Evolutionary conservation across 2,113 vertebrate genomes (phyloP).

Genomic region (Pongo pygmaeus): DNA sequence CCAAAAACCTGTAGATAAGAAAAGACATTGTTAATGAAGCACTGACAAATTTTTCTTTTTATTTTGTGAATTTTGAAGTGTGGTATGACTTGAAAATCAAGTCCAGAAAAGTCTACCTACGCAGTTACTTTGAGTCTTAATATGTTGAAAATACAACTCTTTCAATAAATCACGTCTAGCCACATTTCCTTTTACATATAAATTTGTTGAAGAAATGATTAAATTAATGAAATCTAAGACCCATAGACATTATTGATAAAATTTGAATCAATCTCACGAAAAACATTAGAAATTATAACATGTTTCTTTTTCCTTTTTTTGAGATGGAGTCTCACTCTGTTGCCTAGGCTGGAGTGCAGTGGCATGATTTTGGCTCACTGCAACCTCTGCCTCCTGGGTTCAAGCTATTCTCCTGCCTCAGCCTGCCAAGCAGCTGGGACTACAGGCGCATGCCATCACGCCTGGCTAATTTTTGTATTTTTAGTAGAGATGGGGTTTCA

Average conservation of each 20-base stretch:
- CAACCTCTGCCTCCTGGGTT: too few species aligned
- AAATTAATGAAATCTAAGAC: constrained; percentile 25
- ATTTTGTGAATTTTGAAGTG: background rate
- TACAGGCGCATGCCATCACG: too few species aligned
- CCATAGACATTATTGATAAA: background rate
- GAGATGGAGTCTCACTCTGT: too few species aligned
- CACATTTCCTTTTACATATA: background rate
- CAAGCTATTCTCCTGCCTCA: too few species aligned
- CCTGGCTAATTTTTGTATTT: too few species aligned
- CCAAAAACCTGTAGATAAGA: constrained; percentile 92
- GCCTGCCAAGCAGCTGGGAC: too few species aligned
- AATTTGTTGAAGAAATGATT: background rate
- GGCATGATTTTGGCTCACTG: too few species aligned
- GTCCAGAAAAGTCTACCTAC: background rate
- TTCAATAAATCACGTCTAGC: background rate
- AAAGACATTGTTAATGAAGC: constrained; percentile 26
- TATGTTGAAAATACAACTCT: background rate
- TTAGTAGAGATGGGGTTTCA: too few species aligned
- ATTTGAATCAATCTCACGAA: background rate
- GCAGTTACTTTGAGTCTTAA: background rate
- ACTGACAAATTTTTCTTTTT: background rate
- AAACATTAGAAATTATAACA: background rate
- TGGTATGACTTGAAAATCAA: background rate
- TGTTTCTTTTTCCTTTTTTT: background rate
- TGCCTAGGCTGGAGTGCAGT: too few species aligned